Evolutionary conservation across 1,140 invertebrate species (phyloP).

Genomic region (Cecropterus lyciades): DNA sequence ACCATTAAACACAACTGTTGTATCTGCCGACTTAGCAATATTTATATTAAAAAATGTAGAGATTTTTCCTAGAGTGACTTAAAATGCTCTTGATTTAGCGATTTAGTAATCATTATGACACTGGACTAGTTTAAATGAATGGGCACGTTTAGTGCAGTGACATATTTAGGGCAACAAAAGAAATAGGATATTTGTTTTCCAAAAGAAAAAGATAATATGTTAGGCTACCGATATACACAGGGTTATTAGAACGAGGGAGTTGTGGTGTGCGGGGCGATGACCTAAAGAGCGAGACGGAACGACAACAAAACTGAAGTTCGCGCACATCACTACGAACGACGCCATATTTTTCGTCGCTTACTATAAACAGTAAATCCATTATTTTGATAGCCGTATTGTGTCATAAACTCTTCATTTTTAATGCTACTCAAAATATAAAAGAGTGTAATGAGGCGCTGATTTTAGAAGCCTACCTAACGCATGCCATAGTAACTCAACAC

Average conservation of each 20-base stretch:
- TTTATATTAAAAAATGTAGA: neutral
- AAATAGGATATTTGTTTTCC: conserved; percentile 23
- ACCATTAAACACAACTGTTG: conserved; percentile 56
- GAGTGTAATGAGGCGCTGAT: neutral
- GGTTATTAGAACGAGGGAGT: conserved; percentile 79
- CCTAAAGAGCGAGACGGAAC: conserved; percentile 75
- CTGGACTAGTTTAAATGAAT: neutral
- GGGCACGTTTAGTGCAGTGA: conserved; percentile 7
- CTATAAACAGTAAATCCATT: conserved; percentile 37
- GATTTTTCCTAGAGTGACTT: neutral
- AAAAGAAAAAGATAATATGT: conserved; percentile 55
- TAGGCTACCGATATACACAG: conserved; percentile 65
- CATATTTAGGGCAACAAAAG: conserved; percentile 16
- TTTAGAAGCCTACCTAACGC: conserved; percentile 15
- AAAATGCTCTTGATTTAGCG: neutral
- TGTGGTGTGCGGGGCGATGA: conserved; percentile 75
- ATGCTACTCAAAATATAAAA: neutral
- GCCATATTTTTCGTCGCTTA: conserved; percentile 44
- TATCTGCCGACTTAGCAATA: conserved; percentile 45
- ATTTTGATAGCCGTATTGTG: conserved; percentile 5
- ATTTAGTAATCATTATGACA: neutral
- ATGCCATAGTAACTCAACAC: conserved; percentile 42
- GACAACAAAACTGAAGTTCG: conserved; percentile 82
- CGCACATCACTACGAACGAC: conserved; percentile 56
- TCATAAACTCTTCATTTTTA: neutral